Percentiles rank a stretch among this genome's conserved stretches.
Evolutionary conservation across 2,888 invertebrate genomes (phyloP).

Genomic region (Limnephilus rhombicus): DNA sequence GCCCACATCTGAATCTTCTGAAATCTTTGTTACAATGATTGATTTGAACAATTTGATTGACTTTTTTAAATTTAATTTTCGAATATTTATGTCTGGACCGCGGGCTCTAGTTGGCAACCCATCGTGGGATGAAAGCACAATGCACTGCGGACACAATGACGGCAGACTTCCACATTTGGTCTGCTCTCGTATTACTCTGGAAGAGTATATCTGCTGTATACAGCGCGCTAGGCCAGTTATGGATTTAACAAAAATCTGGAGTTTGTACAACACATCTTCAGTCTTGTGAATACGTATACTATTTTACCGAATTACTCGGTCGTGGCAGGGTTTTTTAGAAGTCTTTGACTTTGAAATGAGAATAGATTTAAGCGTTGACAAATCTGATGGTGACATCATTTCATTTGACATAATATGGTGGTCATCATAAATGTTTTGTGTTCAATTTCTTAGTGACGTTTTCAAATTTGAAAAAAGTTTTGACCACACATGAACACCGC

Average conservation of each 20-base stretch:
- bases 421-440: neutral
- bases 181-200: conserved; percentile 7
- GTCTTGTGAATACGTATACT: neutral
- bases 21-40: too few relatives aligned
- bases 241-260: neutral
- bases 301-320: neutral
- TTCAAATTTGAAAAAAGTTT: neutral
- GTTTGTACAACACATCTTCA: neutral
- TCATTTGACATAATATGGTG: neutral
- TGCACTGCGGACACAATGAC: conserved; percentile 22
- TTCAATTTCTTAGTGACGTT: neutral
- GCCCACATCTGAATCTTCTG: too few relatives aligned
- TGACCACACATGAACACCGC: neutral
- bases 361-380: neutral
- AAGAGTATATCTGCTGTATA: neutral
- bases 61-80: too few relatives aligned
- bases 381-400: neutral
- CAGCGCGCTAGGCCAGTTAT: neutral
- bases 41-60: too few relatives aligned
- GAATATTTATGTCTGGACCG: neutral
- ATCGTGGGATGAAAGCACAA: conserved; percentile 38
- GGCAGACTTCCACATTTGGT: conserved; percentile 47
- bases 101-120: conserved; percentile 4
- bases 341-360: neutral
- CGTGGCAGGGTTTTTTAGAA: neutral